Percentiles rank a stretch among this genome's conserved stretches.
These are phyloP conservation scores for Coregonus ussuriensis DNA, from an alignment of 2,797 vertebrate genomes.

Conservation along the genomic window DNA sequence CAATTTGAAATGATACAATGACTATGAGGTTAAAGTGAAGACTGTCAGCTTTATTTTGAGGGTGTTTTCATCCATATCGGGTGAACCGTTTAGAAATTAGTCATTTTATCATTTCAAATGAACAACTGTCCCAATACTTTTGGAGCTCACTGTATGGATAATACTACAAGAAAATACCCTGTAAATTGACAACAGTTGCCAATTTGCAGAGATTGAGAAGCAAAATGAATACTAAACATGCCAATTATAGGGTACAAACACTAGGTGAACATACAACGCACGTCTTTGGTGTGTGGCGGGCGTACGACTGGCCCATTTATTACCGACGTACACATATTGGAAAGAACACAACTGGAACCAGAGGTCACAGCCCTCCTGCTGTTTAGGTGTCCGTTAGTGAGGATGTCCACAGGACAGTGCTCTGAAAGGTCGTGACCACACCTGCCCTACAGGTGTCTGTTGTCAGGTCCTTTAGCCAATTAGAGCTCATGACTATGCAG, in stretches of 20 bases:
- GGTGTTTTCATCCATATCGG: too few species aligned
- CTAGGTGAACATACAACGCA: constrained; percentile 3
- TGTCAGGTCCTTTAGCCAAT: constrained; percentile 10
- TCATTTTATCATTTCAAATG: too few species aligned
- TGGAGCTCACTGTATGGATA: too few species aligned
- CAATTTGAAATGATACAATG: too few species aligned
- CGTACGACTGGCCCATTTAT: neutral
- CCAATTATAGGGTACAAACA: neutral
- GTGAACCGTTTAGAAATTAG: too few species aligned
- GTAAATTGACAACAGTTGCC: neutral
- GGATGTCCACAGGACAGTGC: neutral
- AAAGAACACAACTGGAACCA: constrained; percentile 1
- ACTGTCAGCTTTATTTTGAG: too few species aligned
- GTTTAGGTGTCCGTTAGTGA: neutral
- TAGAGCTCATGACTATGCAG: neutral
- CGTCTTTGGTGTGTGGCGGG: neutral
- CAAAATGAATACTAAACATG: constrained; percentile 3
- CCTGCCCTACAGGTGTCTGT: constrained; percentile 14
- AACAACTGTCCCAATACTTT: too few species aligned
- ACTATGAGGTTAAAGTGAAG: too few species aligned
- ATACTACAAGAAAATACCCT: neutral
- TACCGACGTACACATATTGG: neutral
- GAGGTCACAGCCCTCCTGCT: neutral
- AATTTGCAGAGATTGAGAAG: neutral
- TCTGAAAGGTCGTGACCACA: neutral